Conservation (phyloP, 2,888 invertebrate genomes). For the Dryococelus australis region DNA sequence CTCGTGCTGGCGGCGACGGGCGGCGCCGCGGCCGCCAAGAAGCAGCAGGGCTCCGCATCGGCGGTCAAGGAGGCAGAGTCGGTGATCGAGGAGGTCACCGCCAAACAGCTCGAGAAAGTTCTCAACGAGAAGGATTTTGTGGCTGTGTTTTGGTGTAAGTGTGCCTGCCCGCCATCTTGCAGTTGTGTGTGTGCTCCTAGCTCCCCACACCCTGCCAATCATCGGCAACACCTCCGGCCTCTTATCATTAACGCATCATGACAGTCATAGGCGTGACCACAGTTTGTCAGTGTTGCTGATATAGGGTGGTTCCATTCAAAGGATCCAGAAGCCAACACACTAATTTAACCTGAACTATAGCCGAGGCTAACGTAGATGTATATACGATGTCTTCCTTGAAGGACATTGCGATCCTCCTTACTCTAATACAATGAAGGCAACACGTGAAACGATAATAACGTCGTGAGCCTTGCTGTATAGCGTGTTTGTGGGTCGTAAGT, state of each 20-base stretch:
- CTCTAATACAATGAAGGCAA: no score
- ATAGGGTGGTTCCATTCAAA: no score
- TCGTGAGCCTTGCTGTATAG: no score
- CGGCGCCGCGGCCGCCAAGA: constrained; percentile 58
- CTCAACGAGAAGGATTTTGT: constrained; percentile 92
- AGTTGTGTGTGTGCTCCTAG: neutral
- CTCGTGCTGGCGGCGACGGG: constrained; percentile 33
- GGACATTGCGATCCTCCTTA: no score
- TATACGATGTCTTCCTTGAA: no score
- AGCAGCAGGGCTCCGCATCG: constrained; percentile 54
- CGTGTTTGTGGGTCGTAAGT: no score
- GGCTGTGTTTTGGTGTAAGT: constrained; percentile 97
- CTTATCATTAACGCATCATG: neutral
- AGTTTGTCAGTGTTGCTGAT: no score
- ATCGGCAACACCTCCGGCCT: neutral
- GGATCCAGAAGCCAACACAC: no score
- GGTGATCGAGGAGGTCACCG: constrained; percentile 92
- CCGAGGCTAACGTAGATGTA: no score
- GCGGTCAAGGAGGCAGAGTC: constrained; percentile 65
- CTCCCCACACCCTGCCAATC: neutral
- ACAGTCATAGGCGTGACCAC: no score
- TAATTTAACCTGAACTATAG: no score
- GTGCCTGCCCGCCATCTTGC: constrained; percentile 47
- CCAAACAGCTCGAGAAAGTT: constrained; percentile 89
- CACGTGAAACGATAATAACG: no score